Percentiles rank a stretch among this genome's conserved stretches.
Conservation (phyloP, 2,888 invertebrate genomes). For the Saturnia pavonia region DNA sequence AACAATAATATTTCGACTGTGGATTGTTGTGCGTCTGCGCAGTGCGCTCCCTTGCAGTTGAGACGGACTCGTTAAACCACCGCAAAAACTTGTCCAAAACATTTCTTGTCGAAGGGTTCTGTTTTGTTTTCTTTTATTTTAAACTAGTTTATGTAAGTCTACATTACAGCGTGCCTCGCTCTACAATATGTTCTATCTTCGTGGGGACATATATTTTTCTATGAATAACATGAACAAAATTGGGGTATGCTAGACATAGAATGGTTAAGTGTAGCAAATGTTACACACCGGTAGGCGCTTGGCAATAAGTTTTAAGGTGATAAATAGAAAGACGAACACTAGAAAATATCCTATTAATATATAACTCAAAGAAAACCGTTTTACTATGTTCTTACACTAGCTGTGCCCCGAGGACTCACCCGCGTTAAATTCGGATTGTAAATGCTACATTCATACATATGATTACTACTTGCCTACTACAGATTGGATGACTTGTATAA, state of each 20-base stretch:
- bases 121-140: background rate
- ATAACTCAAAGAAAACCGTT: background rate
- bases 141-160: background rate
- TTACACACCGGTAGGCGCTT: background rate
- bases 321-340: background rate
- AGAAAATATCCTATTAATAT: background rate
- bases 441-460: too few species aligned
- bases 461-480: too few species aligned
- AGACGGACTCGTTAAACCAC: constrained; percentile 5
- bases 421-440: too few species aligned
- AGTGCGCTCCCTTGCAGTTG: constrained; percentile 1
- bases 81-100: constrained; percentile 11
- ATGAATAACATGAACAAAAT: background rate
- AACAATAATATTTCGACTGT: constrained; percentile 42
- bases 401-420: too few species aligned
- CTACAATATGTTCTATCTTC: background rate
- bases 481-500: too few species aligned
- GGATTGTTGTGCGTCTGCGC: constrained; percentile 1
- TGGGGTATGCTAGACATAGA: background rate
- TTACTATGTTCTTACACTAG: too few species aligned
- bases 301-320: background rate
- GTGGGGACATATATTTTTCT: background rate
- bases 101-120: background rate
- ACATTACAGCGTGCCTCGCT: background rate
- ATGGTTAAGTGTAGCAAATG: background rate